Percentiles rank a stretch among this genome's conserved stretches.
These are phyloP conservation scores for Alca torda DNA, from an alignment of 2,797 vertebrate species.

Conservation along the genomic window DNA sequence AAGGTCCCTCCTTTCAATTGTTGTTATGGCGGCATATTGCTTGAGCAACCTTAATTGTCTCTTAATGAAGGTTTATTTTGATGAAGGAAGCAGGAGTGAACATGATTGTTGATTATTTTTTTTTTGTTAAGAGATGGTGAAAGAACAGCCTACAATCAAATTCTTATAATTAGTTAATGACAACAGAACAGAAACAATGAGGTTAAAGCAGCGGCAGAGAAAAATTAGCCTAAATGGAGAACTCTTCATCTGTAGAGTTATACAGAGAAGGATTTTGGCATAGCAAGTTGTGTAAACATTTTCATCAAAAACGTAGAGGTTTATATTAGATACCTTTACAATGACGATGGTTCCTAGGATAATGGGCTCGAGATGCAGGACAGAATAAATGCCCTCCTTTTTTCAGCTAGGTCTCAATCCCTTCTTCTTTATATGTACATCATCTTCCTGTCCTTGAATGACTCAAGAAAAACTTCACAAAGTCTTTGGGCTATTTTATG, in stretches of 20 bases:
- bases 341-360: not conserved
- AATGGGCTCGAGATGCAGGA: accelerated
- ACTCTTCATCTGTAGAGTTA: not conserved
- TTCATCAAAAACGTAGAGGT: not conserved
- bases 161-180: not conserved
- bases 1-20: not conserved
- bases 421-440: not conserved
- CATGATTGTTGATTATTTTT: not conserved
- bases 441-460: not conserved
- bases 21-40: not conserved
- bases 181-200: not conserved
- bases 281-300: not conserved
- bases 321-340: not conserved
- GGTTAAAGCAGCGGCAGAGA: not conserved
- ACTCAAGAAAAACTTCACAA: not conserved
- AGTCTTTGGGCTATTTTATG: not conserved
- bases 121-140: not conserved
- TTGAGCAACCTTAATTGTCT: not conserved
- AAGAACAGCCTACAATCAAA: not conserved
- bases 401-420: not conserved
- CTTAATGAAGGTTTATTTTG: not conserved
- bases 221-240: not conserved
- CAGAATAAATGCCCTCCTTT: not conserved
- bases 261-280: not conserved
- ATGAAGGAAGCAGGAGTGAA: not conserved